Evolutionary conservation across 2,113 vertebrate genomes (phyloP).

Genomic region (Micromys minutus): DNA sequence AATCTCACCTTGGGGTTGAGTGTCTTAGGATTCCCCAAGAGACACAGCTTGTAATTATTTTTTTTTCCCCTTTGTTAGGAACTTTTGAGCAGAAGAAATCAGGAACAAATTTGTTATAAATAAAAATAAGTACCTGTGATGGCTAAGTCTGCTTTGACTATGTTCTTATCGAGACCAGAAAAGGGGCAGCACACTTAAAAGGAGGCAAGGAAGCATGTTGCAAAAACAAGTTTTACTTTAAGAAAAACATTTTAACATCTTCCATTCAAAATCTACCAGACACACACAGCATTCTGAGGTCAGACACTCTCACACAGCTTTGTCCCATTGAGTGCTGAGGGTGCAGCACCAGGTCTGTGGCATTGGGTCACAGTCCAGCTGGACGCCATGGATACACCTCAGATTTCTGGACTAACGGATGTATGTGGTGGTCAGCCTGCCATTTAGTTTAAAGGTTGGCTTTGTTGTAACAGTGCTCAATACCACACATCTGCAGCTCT

Average conservation of each 20-base stretch:
- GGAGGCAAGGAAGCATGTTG: conserved; percentile 50
- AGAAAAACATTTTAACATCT: conserved; percentile 74
- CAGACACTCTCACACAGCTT: not conserved
- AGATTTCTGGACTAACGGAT: not conserved
- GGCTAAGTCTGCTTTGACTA: not conserved
- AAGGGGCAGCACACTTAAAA: not conserved
- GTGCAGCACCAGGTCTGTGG: conserved; percentile 1
- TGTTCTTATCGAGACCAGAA: too few species aligned
- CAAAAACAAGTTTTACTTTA: conserved; percentile 85
- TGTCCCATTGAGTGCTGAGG: not conserved
- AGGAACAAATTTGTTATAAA: not conserved
- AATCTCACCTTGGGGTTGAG: fast-evolving
- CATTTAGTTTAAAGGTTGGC: not conserved
- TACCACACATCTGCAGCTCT: conserved; percentile 80
- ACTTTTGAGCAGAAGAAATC: conserved; percentile 64
- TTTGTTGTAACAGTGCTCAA: conserved; percentile 35
- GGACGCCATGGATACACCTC: not conserved
- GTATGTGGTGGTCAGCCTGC: not conserved
- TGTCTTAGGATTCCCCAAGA: not conserved
- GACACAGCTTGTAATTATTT: fast-evolving
- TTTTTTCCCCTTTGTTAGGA: conserved; percentile 50
- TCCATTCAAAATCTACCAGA: conserved; percentile 46
- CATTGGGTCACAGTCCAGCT: conserved; percentile 6
- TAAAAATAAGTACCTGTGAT: conserved; percentile 51
- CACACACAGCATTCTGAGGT: conserved; percentile 58